Evolutionary conservation across 2,113 vertebrate genomes (phyloP), one percentile per base, ranked within the genome.

Genomic region (Poicephalus meyeri): DNA sequence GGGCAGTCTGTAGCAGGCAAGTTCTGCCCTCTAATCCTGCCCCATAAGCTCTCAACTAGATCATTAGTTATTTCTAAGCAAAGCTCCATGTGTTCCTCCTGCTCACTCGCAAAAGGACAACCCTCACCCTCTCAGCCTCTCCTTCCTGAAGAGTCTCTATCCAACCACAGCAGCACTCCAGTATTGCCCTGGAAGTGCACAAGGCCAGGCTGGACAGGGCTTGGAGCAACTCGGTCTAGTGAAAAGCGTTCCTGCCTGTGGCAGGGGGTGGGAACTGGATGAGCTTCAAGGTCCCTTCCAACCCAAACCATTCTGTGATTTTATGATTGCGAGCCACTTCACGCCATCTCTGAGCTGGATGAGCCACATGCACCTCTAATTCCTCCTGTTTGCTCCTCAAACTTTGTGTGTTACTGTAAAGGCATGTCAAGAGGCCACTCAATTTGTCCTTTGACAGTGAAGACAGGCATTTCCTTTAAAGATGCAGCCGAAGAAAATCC

Each of bases 61-160:
- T 60, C 7, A 28, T 39, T 28, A 8, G 18, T 6, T 5, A 0
- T 9, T 33, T 65, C 49, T 13, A 24, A 33, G 35, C 49, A 50
- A 44, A 64, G 58, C 56, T 44, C 42, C 26, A 11, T 1, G 6
- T 2, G 1, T 13, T 70, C 20, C 25, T 1, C 4, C 25, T 46
- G 33, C 61, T 80, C 39, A 1, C 49, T 35, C 20, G 7, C 49
- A 18, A 31, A 37, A 66, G 31, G 13, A 42, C 35, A 50, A 17
- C 24, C 37, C 28, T 47, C 5, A 2, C 5, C 39, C 10, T 42
- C 65, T 56, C 39, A 24, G 47, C 23, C 28, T 13, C 14, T 23
- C 52, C 42, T 42, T 46, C 58, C 65, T 10, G 46, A 79, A 28
- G 23, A 55, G 65, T 66, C 56, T 42, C 55, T 7, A 11, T 13